Conservation (phyloP, 2,113 vertebrate genomes). For the Procavia capensis region DNA sequence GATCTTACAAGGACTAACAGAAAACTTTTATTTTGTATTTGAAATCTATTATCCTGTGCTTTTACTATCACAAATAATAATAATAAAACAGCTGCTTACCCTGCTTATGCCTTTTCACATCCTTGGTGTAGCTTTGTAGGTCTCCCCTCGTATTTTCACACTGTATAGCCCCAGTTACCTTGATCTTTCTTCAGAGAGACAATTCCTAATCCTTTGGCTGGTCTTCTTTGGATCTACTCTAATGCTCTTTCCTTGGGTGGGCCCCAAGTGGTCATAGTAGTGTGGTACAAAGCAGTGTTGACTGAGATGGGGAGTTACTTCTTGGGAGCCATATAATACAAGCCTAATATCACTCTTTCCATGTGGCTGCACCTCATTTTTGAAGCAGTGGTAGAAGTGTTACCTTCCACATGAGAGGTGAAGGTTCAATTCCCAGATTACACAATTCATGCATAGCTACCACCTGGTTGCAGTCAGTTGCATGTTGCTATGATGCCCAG, state of each 20-base stretch:
- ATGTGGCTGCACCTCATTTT: neutral
- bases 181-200: slow-evolving; percentile 53
- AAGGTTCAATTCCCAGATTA: neutral
- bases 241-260: slow-evolving; percentile 55
- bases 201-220: slow-evolving; percentile 64
- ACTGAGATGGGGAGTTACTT: neutral
- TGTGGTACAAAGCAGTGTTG: neutral
- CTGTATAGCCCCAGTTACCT: neutral
- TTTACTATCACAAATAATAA: slow-evolving; percentile 56
- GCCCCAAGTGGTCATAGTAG: neutral
- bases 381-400: neutral
- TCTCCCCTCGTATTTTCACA: slow-evolving; percentile 48
- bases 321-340: neutral
- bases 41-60: slow-evolving; percentile 37
- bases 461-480: neutral
- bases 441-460: neutral
- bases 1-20: slow-evolving; percentile 54
- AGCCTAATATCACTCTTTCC: neutral
- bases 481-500: neutral
- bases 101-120: slow-evolving; percentile 13
- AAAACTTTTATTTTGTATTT: slow-evolving; percentile 33
- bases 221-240: slow-evolving; percentile 58
- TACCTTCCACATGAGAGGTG: neutral
- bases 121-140: slow-evolving; percentile 21
- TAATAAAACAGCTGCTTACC: slow-evolving; percentile 56